Evolutionary conservation across 2,113 vertebrate genomes (phyloP).

Genomic region (Indicator maculatus): DNA sequence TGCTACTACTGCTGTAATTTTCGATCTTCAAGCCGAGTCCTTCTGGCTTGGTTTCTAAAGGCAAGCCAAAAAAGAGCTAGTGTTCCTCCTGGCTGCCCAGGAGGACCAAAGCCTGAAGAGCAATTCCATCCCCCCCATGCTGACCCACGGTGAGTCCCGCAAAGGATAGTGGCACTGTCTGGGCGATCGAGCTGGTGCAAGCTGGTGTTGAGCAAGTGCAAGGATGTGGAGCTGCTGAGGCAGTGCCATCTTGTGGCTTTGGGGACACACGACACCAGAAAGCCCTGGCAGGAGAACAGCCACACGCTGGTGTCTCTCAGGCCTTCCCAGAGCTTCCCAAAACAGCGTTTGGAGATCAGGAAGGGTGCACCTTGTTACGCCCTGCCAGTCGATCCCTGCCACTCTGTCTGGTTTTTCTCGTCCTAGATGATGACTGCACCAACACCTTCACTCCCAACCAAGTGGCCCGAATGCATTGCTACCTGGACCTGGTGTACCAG

Average conservation of each 20-base stretch:
- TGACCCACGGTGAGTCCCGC: accelerated
- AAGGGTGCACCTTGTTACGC: accelerated
- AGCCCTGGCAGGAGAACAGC: background rate
- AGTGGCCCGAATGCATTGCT: slow-evolving; percentile 97
- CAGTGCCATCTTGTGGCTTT: slow-evolving; percentile 76
- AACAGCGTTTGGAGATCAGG: accelerated
- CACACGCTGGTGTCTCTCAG: accelerated
- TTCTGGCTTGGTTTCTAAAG: background rate
- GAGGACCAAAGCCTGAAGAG: background rate
- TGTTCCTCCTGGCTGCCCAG: background rate
- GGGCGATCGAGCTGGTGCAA: background rate
- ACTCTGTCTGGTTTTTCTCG: background rate
- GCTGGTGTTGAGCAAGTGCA: background rate
- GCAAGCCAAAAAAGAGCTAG: accelerated
- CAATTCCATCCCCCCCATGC: accelerated
- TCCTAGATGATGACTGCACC: slow-evolving; percentile 93
- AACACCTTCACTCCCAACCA: slow-evolving; percentile 96
- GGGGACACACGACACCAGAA: slow-evolving; percentile 26
- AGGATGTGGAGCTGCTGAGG: slow-evolving; percentile 10
- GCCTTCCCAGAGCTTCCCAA: background rate
- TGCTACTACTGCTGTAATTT: background rate
- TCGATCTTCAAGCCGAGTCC: background rate
- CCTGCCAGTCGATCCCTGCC: accelerated
- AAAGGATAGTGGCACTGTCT: background rate
- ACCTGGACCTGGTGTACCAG: slow-evolving; percentile 93